These are phyloP conservation scores for Pygoscelis adeliae DNA, from an alignment of 2,113 vertebrate species.

Conservation along the genomic window DNA sequence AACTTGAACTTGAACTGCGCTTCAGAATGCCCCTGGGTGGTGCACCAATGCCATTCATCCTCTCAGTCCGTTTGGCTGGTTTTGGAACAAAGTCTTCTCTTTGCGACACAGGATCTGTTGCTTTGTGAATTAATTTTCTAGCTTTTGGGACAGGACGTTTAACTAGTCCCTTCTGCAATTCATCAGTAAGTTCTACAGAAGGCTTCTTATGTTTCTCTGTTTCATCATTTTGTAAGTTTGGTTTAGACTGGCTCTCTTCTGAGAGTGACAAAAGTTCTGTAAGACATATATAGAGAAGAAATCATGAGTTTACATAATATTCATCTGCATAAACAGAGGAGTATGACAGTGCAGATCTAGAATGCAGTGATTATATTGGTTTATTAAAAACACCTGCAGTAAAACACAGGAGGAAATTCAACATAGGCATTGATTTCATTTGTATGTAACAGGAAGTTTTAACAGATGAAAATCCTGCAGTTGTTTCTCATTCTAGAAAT, in stretches of 20 bases:
- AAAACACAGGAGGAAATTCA: background rate
- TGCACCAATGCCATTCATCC: background rate
- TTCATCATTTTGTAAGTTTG: conserved; percentile 50
- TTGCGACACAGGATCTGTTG: conserved; percentile 33
- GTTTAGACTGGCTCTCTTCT: conserved; percentile 52
- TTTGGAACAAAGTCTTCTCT: conserved; percentile 45
- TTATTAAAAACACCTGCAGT: background rate
- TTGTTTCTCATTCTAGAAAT: background rate
- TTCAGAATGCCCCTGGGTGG: conserved; percentile 79
- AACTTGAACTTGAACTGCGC: conserved; percentile 80
- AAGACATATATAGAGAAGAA: background rate
- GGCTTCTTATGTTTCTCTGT: background rate
- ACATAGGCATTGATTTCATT: background rate
- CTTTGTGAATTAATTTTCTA: conserved; percentile 80
- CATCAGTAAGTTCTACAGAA: conserved; percentile 16
- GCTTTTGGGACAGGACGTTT: conserved; percentile 87
- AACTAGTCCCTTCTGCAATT: conserved; percentile 38
- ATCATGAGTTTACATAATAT: background rate
- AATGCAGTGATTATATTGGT: background rate
- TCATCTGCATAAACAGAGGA: background rate
- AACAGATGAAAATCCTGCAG: background rate
- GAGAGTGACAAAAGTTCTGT: conserved; percentile 70
- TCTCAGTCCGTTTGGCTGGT: conserved; percentile 1
- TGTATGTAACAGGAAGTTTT: background rate
- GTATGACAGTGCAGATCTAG: background rate